Percentiles rank a stretch among this genome's conserved stretches.
These are phyloP conservation scores for Monoplex corrugatus DNA, from an alignment of 2,888 invertebrate species.

Conservation along the genomic window DNA sequence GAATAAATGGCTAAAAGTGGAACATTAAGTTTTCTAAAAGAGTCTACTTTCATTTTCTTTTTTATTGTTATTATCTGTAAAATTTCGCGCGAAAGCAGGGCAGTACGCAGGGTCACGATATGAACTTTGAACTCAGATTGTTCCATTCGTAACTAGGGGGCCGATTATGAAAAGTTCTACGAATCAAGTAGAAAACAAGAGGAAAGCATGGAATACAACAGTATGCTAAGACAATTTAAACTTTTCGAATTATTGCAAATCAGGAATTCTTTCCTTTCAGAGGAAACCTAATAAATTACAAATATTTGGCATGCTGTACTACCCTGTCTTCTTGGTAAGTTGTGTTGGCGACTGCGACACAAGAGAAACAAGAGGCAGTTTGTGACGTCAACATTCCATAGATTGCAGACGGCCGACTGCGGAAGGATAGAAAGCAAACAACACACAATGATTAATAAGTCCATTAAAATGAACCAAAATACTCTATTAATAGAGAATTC, in stretches of 20 bases:
- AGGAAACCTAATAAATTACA: no score
- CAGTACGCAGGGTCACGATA: conserved; percentile 42
- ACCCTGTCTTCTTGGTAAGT: background rate
- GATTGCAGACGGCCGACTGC: conserved; percentile 40
- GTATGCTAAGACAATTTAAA: no score
- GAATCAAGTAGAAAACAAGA: background rate
- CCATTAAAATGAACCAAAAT: background rate
- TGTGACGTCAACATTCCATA: conserved; percentile 51
- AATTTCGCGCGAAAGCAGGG: conserved; percentile 46
- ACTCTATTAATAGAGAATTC: background rate
- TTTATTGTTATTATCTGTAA: background rate
- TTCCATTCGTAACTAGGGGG: conserved; percentile 20
- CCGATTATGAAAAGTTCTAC: background rate
- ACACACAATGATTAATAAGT: background rate
- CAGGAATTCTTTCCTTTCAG: no score
- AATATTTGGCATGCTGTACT: no score
- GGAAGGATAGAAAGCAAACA: conserved; percentile 49
- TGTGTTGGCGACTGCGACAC: conserved; percentile 16
- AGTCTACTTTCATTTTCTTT: conserved; percentile 44
- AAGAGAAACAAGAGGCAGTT: conserved; percentile 47
- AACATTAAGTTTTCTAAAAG: no score
- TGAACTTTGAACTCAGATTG: conserved; percentile 46
- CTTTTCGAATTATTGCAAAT: no score
- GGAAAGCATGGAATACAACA: background rate
- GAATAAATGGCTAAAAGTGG: no score